These are phyloP conservation scores for Muraenolepis orangiensis DNA, from an alignment of 2,797 vertebrate genomes.

Conservation along the genomic window DNA sequence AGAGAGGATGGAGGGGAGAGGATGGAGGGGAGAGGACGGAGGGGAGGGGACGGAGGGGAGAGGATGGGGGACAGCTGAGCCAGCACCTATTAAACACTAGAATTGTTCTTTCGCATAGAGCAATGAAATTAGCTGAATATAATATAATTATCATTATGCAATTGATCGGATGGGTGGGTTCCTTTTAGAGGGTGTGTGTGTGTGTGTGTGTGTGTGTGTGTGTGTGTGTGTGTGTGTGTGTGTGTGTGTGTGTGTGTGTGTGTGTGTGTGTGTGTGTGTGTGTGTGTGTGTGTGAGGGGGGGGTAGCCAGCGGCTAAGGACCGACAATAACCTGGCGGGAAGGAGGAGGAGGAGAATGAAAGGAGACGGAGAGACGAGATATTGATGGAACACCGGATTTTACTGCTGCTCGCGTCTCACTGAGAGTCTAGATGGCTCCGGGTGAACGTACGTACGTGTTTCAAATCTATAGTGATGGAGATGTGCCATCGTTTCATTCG, in stretches of 20 bases:
- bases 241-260: no score
- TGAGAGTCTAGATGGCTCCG: neutral
- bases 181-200: conserved; percentile 12
- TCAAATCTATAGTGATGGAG: neutral
- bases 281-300: no score
- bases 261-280: no score
- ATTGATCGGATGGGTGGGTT: conserved; percentile 30
- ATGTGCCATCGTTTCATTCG: neutral
- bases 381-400: neutral
- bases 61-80: conserved; percentile 52
- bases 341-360: neutral
- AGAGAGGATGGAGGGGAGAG: no score
- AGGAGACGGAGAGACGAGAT: neutral
- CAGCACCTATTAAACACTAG: conserved; percentile 41
- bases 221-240: no score
- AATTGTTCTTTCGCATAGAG: conserved; percentile 38
- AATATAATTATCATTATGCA: conserved; percentile 55
- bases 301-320: conserved; percentile 27
- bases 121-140: conserved; percentile 54
- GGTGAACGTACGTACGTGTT: neutral
- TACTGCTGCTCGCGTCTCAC: neutral
- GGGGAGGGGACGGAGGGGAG: conserved; percentile 34
- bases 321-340: conserved; percentile 16
- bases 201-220: no score
- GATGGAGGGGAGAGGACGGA: neutral